Percentiles rank a stretch among this genome's conserved stretches.
phyloP scores from a whole-genome alignment of 1,140 invertebrate genomes.

The Portunus trituberculatus region DNA sequence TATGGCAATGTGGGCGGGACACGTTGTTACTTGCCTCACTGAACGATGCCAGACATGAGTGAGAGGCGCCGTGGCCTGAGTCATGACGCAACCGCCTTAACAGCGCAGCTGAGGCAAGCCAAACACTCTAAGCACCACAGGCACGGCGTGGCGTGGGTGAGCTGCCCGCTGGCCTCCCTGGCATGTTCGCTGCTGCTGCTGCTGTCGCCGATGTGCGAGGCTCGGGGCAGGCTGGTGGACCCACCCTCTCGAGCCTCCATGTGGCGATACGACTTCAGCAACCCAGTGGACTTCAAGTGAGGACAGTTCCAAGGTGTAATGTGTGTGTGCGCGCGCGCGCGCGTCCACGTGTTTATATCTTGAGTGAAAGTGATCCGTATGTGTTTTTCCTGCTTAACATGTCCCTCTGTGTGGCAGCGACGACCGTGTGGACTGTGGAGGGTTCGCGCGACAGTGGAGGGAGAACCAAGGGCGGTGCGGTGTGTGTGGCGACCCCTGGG shows the following conservation, averaged over 20 bases:
- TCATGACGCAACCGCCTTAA: neutral
- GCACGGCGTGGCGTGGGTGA: neutral
- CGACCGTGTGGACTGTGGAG: constrained; percentile 60
- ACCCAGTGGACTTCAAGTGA: constrained; percentile 71
- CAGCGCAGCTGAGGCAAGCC: no score
- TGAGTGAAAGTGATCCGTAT: neutral
- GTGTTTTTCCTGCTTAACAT: neutral
- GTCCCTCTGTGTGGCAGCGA: constrained; percentile 46
- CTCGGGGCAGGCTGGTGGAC: constrained; percentile 63
- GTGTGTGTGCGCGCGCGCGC: no score
- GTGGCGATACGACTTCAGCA: constrained; percentile 76
- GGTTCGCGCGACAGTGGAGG: constrained; percentile 77
- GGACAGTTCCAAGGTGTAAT: neutral
- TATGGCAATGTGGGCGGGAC: no score
- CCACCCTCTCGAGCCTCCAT: constrained; percentile 73
- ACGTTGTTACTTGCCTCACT: neutral
- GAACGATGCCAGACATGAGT: neutral
- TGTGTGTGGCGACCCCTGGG: constrained; percentile 81
- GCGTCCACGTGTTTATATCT: neutral
- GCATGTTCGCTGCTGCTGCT: neutral
- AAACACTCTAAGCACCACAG: neutral
- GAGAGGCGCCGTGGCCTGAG: neutral
- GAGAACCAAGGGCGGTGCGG: constrained; percentile 81
- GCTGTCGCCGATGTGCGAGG: neutral
- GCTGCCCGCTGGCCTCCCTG: constrained; percentile 15